A percentile compares a stretch with the other conserved stretches of the same genome.
phyloP scores from a whole-genome alignment of 2,797 vertebrate species.

The Gobio occitaniae region DNA sequence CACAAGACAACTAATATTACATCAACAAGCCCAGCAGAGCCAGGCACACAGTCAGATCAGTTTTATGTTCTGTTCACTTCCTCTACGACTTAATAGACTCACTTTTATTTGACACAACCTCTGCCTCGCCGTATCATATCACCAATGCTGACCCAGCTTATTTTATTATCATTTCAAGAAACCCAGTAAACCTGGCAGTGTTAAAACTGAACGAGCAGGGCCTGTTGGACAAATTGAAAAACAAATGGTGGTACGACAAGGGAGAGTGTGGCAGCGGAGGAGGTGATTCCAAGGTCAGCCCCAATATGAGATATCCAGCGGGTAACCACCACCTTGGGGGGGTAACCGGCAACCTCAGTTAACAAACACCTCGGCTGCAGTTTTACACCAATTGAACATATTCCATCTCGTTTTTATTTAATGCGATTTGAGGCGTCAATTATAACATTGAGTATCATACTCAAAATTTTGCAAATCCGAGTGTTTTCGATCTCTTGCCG shows the following conservation, averaged over 20 bases:
- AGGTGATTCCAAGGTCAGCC: conserved; percentile 99
- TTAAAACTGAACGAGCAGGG: conserved; percentile 99
- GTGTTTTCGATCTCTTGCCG: conserved; percentile 88
- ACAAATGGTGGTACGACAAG: conserved; percentile 99
- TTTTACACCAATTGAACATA: neutral
- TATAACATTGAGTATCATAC: conserved; percentile 1
- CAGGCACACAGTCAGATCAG: conserved; percentile 58
- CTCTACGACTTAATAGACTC: conserved; percentile 51
- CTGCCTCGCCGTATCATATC: conserved; percentile 67
- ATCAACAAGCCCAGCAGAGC: conserved; percentile 53
- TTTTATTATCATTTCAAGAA: conserved; percentile 96
- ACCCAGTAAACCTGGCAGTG: conserved; percentile 99
- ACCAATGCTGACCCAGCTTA: conserved; percentile 91
- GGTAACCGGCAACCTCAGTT: conserved; percentile 92
- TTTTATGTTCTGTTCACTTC: conserved; percentile 50
- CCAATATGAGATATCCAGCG: conserved; percentile 87
- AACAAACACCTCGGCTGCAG: conserved; percentile 65
- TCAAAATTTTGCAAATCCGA: conserved; percentile 61
- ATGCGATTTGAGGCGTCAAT: neutral
- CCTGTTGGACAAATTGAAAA: conserved; percentile 99
- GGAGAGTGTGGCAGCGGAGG: conserved; percentile 99
- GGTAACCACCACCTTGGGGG: conserved; percentile 86
- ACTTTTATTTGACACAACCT: conserved; percentile 64
- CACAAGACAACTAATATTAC: conserved; percentile 56
- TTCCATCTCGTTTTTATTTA: neutral